Evolutionary conservation across 1,140 invertebrate species (phyloP), one percentile per base, ranked within the genome.

Genomic region (Apocrypta bakeri): DNA sequence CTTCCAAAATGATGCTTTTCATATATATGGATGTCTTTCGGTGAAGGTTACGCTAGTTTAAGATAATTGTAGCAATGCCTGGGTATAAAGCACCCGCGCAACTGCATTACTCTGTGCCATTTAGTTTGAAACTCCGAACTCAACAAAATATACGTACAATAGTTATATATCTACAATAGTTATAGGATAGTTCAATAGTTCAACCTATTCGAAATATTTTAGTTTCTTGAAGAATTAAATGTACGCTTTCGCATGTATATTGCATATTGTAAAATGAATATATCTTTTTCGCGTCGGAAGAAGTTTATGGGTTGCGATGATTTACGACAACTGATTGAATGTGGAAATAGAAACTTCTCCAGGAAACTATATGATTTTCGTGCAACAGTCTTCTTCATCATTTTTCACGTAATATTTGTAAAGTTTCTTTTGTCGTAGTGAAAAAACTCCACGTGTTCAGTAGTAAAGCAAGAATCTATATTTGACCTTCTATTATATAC

Each of bases 41-140:
- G 17, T 56, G 48, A n/a, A 17, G 48, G 48, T 56, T 56, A 56
- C 48, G 48, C 11, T 68, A 31, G 29, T 3, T 8, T 14, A 17
- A 33, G 29, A 56, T 29, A 71, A 71, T 71, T 71, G 33, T 37
- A 71, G 69, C 69, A 71, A 37, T 71, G 21, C 33, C 24, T 27
- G 9, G n/a, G 64, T 1, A 37, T n/a, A 33, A 29, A 71, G 31
- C 31, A 71, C 4, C 24, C 2, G 27, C 31, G 21, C 33, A 71
- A 71, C 14, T 33, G 69, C 69, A 71, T 37, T 71, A n/a, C 29
- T 7, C 6, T 17, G 2, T 12, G 69, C 69, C 37, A 71, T 37
- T 71, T 37, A 33, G 33, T 68, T 68, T 29, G 64, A 68, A 68
- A 68, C 64, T 68, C 64, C 0, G 25, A 68, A 68, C 64, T 31